phyloP scores from a whole-genome alignment of 2,797 vertebrate genomes.

The Eidolon dupreanum region DNA sequence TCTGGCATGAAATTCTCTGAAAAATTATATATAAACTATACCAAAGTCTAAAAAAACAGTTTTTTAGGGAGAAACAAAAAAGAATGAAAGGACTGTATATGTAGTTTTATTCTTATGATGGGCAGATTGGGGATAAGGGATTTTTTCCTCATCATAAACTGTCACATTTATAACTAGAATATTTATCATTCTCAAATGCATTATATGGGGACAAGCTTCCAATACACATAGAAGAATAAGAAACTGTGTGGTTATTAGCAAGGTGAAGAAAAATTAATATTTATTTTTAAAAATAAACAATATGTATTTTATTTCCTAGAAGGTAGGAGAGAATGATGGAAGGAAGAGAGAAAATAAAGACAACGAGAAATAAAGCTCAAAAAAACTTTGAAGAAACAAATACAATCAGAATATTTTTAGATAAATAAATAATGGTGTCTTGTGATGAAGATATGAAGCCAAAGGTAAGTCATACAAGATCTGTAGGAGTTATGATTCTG shows the following conservation, averaged over 20 bases:
- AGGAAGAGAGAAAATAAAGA: background rate
- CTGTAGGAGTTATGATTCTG: conserved; percentile 77
- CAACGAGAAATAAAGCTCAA: background rate
- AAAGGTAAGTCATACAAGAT: conserved; percentile 56
- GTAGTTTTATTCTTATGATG: background rate
- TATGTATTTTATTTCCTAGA: background rate
- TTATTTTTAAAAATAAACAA: background rate
- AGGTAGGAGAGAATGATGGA: background rate
- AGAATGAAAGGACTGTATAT: background rate
- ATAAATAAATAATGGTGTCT: conserved; percentile 52
- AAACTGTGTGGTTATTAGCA: background rate
- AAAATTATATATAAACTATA: background rate
- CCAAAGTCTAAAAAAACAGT: background rate
- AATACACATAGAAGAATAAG: background rate
- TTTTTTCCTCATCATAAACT: background rate
- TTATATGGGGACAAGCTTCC: background rate
- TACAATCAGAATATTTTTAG: conserved; percentile 25
- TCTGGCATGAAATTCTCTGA: background rate
- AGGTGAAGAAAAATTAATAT: background rate
- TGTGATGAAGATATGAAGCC: conserved; percentile 75
- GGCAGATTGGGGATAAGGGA: background rate
- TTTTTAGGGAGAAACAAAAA: background rate
- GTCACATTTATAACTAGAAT: background rate
- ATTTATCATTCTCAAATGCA: background rate
- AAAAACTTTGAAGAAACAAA: conserved; percentile 23